Base-by-base conservation (phyloP, 2,113 vertebrate genomes). In the Proteles cristata region DNA sequence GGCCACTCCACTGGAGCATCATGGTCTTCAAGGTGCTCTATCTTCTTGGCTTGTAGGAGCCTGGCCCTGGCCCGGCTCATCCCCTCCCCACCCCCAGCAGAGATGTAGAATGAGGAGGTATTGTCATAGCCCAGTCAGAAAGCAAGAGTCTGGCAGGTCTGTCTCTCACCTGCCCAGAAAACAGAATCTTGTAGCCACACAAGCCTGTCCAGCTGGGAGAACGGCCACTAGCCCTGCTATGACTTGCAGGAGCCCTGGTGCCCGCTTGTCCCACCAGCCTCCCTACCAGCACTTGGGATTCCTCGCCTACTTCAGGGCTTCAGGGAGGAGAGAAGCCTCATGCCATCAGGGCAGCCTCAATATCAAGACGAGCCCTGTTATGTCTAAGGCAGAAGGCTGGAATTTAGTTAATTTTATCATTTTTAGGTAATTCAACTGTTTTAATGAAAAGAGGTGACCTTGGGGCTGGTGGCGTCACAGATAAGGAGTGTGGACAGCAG, bases 301-400 rank as follows among this genome's bases (percentile, higher is more conserved):
- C 58, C 80, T 79, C 35, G 53, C 55, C 31, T 9, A 11, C 31
- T 68, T 58, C 55, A 77, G 82, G 55, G 82, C 63, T 88, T 21
- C 26, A 8, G 86, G 83, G 76, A 93, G 65, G 79, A 83, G 50
- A 84, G 14, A 35, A 15, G 68, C 11, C 23, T 39, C n/a, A 11
- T 15, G 45, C 45, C 39, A 16, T 53, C 33, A 61, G 33, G 63
- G 43, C 90, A 83, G 96, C 92, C 93, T 90, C 93, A 19, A 19
- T 90, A 82, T 97, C 95, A 96, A 98, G 97, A 88, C 81, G 4
- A 73, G 92, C 90, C 93, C 71, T 99, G 99, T 99, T 99, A 98
- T 99, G 99, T 99, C 99, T 99, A 98, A 98, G 93, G 96, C 97
- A 98, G 99, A 99, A 99, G 99, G 99, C 99, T 98, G 98, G 98